Percentiles rank a stretch among this genome's conserved stretches.
phyloP scores from a whole-genome alignment of 2,797 vertebrate species.

The Chaunax sp. region DNA sequence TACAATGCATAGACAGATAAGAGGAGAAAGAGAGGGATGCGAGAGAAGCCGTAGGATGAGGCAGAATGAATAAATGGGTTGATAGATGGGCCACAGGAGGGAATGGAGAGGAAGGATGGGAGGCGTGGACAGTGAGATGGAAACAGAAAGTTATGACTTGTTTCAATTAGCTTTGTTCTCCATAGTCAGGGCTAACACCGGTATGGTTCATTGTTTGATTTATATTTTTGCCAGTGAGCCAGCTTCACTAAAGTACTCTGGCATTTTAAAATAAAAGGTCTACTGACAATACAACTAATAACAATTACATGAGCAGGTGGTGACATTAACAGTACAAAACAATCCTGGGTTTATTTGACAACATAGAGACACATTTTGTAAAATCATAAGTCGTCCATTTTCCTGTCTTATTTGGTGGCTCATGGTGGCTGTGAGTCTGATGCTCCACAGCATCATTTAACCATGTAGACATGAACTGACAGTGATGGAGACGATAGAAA shows the following conservation, averaged over 20 bases:
- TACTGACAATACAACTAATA: neutral
- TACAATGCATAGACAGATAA: slow-evolving; percentile 61
- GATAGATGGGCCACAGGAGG: slow-evolving; percentile 56
- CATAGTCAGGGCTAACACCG: neutral
- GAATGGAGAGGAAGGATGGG: slow-evolving; percentile 27
- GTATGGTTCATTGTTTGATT: slow-evolving; percentile 11
- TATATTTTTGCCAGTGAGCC: slow-evolving; percentile 39
- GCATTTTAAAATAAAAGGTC: slow-evolving; percentile 17
- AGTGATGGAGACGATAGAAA: neutral
- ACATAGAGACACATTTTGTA: neutral
- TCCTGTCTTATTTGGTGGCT: neutral
- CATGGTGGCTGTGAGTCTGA: neutral
- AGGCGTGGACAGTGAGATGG: slow-evolving; percentile 49
- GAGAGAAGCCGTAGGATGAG: slow-evolving; percentile 23
- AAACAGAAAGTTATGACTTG: slow-evolving; percentile 51
- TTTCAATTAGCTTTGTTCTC: slow-evolving; percentile 54
- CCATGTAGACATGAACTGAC: neutral
- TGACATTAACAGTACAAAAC: neutral
- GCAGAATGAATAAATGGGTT: slow-evolving; percentile 62
- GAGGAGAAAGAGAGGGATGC: slow-evolving; percentile 26
- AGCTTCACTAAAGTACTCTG: slow-evolving; percentile 5
- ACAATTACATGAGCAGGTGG: slow-evolving; percentile 2
- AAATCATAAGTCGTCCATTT: neutral
- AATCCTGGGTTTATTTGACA: neutral
- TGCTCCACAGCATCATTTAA: neutral